Evolutionary conservation across 1,140 invertebrate species (phyloP).

Genomic region (Pogonomyrmex californicus): DNA sequence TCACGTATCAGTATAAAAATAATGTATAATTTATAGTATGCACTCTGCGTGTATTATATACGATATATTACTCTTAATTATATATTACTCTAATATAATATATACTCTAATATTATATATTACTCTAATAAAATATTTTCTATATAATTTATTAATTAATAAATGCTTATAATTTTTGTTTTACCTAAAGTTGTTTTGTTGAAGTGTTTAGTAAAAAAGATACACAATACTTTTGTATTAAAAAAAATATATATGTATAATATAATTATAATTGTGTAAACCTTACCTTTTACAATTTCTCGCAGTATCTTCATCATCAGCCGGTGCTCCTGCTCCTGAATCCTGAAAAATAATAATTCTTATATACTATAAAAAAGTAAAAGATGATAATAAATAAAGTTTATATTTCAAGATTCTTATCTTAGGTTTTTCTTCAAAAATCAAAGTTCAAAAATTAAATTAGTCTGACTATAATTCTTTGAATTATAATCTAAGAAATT

Average conservation of each 20-base stretch:
- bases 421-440: neutral
- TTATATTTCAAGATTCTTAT: neutral
- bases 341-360: conserved; percentile 81
- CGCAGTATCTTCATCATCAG: conserved; percentile 86
- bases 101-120: too few relatives aligned
- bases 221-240: conserved; percentile 6
- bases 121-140: too few relatives aligned
- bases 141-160: neutral
- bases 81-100: neutral
- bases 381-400: neutral
- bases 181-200: neutral
- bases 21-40: conserved; percentile 1
- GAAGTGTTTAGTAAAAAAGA: neutral
- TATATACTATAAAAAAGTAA: neutral
- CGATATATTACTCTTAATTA: neutral
- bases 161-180: neutral
- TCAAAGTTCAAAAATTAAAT: conserved; percentile 4
- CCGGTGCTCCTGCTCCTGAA: conserved; percentile 85
- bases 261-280: neutral
- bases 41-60: neutral
- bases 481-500: conserved; percentile 6
- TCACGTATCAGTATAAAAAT: neutral
- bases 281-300: conserved; percentile 86
- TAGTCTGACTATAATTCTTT: neutral
- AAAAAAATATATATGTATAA: neutral